Percentiles rank a stretch among this genome's conserved stretches.
These are phyloP conservation scores for Tenebrio molitor DNA, from an alignment of 1,140 invertebrate genomes.

Conservation along the genomic window DNA sequence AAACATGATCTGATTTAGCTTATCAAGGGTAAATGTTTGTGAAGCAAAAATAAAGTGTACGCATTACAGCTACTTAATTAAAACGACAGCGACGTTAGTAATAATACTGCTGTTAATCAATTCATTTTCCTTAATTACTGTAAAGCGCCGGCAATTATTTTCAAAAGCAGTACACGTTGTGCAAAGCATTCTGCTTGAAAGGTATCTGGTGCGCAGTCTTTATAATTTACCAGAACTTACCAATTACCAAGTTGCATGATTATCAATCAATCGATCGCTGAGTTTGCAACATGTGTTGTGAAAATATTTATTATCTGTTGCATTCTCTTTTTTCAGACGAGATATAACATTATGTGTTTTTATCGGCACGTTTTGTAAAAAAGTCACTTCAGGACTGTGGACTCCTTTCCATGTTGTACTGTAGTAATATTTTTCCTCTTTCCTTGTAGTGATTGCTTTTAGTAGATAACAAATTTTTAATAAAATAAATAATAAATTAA, in stretches of 20 bases:
- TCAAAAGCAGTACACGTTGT: constrained; percentile 18
- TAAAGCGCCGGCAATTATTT: constrained; percentile 20
- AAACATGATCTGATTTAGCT: too few species aligned
- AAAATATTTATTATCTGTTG: too few species aligned
- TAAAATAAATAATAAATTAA: too few species aligned
- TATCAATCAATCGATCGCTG: neutral
- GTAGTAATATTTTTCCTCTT: too few species aligned
- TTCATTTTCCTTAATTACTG: constrained; percentile 31
- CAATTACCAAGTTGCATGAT: neutral
- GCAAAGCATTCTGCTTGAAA: constrained; percentile 13
- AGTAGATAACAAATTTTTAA: too few species aligned
- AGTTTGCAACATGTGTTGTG: too few species aligned
- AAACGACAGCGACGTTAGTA: constrained; percentile 3
- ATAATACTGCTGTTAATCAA: constrained; percentile 29
- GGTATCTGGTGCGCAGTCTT: constrained; percentile 17
- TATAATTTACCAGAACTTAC: neutral
- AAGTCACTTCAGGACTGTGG: too few species aligned
- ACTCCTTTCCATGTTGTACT: too few species aligned
- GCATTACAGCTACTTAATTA: constrained; percentile 9
- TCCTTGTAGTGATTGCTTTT: too few species aligned
- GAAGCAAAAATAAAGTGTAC: neutral
- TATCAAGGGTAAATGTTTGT: neutral
- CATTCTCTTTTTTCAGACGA: too few species aligned
- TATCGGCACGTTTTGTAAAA: too few species aligned
- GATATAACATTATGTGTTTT: too few species aligned